Evolutionary conservation across 2,113 vertebrate genomes (phyloP).

Genomic region (Theropithecus gelada): DNA sequence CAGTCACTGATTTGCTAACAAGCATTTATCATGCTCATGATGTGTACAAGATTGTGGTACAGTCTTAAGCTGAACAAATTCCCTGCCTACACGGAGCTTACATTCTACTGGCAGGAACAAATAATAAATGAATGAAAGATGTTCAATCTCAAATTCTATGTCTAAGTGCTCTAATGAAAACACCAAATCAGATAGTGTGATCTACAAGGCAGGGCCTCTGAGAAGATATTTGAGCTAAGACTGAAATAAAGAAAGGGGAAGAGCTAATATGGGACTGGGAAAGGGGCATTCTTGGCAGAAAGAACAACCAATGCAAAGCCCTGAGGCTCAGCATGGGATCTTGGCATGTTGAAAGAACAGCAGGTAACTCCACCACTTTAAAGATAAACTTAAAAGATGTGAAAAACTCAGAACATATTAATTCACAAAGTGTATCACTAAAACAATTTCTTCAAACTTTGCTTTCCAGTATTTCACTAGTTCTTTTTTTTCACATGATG

Average conservation of each 20-base stretch:
- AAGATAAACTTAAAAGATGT: not conserved
- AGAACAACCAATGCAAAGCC: not conserved
- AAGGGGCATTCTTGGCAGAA: not conserved
- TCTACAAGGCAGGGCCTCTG: not conserved
- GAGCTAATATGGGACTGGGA: not conserved
- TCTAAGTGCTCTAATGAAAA: not conserved
- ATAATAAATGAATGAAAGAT: not conserved
- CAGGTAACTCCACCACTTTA: not conserved
- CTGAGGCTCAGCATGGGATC: not conserved
- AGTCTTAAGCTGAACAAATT: not conserved
- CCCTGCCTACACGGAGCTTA: not conserved
- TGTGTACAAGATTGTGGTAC: not conserved
- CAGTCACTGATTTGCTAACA: not conserved
- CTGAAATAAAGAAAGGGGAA: not conserved
- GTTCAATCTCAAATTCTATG: not conserved
- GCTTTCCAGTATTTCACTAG: not conserved
- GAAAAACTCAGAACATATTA: not conserved
- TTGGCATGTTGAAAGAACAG: conserved; percentile 36
- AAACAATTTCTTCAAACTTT: not conserved
- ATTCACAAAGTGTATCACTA: not conserved
- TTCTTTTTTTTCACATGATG: not conserved
- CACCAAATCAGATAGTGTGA: not conserved
- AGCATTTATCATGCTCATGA: not conserved
- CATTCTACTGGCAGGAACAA: not conserved
- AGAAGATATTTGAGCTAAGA: not conserved